Evolutionary conservation across 1,140 invertebrate genomes (phyloP), one percentile per base, ranked within the genome.

Genomic region (Zaprionus davidi): DNA sequence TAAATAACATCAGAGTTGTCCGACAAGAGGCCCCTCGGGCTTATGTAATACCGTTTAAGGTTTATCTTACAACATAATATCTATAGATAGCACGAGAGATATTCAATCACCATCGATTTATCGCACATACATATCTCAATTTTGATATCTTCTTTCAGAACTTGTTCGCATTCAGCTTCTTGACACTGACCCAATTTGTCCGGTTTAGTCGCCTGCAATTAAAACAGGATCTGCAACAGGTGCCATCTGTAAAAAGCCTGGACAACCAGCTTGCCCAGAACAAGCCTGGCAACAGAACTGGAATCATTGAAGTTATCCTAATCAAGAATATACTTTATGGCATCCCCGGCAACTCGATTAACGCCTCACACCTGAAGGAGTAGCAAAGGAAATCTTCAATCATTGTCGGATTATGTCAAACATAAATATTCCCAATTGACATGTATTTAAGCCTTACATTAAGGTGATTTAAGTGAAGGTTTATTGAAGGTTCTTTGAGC

Each of bases 171-270:
- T 13, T 22, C 20, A 51, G 5, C 46, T 22, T 51, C 46, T 24
- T 51, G 46, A 51, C 46, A 51, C 46, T 51, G 46, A 51, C 46
- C 46, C 46, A 51, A 51, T 51, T 51, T 51, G 46, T 51, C 46
- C 46, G 46, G 46, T 51, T 51, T 51, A 51, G 17, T 51, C 22
- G 46, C 20, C 4, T 24, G 46, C 46, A 51, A 51, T 51, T 51
- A 51, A 51, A 51, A 51, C 46, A 51, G 46, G 46, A 51, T 51
- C 46, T 22, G 46, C 46, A 51, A 24, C 46, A 51, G 46, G 46
- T 51, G 20, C 46, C 46, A 51, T 13, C n/a, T n/a, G 2, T 24
- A n/a, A 46, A 46, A 46, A 17, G n/a, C 41, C 17, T 15, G 13
- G 13, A 38, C 36, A 15, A 15, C 2, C n/a, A 46, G 41, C n/a